Conservation (phyloP, 2,113 vertebrate species). For the Apus apus region DNA sequence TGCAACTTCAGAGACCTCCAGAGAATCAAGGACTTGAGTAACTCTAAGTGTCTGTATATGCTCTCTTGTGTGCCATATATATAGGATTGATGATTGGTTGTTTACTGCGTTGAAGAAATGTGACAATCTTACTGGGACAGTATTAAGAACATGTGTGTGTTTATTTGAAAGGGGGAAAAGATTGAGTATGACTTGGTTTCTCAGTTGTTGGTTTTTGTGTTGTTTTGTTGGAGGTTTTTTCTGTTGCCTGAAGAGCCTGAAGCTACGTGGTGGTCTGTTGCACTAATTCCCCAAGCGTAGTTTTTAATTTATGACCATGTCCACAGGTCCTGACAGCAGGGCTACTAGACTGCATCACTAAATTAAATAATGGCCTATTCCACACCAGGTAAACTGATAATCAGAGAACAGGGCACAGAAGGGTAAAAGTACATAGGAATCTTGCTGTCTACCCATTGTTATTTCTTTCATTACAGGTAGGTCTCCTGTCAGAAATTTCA, state of each 20-base stretch:
- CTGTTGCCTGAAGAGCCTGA: not conserved
- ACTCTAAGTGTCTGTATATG: not conserved
- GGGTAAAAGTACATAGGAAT: not conserved
- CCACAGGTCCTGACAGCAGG: not conserved
- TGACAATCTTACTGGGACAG: not conserved
- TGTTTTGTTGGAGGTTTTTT: not conserved
- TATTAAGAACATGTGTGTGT: not conserved
- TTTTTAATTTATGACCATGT: constrained; percentile 25
- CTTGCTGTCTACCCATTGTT: not conserved
- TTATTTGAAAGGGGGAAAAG: not conserved
- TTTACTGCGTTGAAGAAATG: constrained; percentile 1
- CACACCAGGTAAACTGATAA: constrained; percentile 4
- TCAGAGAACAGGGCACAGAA: not conserved
- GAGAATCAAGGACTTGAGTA: not conserved
- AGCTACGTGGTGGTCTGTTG: not conserved
- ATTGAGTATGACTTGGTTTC: not conserved
- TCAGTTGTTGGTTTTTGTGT: not conserved
- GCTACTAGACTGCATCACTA: not conserved
- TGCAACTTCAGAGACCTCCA: constrained; percentile 19
- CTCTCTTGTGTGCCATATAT: not conserved
- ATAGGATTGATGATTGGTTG: not conserved
- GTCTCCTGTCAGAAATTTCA: not conserved
- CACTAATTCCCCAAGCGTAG: not conserved
- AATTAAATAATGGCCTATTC: constrained; percentile 35
- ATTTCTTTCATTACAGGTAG: not conserved